Base-by-base conservation (phyloP, 2,113 vertebrate genomes). In the Catharus bicknelli region DNA sequence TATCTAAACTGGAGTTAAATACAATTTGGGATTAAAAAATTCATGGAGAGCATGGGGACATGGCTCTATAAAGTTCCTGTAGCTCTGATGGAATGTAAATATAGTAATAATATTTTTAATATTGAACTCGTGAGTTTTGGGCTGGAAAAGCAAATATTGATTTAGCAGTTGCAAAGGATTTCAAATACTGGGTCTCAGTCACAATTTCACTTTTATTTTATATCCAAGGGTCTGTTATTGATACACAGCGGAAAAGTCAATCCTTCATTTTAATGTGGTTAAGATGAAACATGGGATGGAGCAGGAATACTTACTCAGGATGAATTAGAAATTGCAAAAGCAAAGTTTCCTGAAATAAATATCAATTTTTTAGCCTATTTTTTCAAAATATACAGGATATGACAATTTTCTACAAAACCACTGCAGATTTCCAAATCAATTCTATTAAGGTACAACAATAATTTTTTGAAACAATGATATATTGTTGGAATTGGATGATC, bases 141-240 rank as follows among this genome's bases (percentile, higher is more conserved):
- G 18, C 58, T 83, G 63, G 51, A 76, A 83, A 88, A 90, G 75
- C 29, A 90, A 91, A 74, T 95, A 93, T 10, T 70, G 76, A 90
- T 81, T 93, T 75, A 77, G 38, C 59, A 80, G 53, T 94, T 84
- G 48, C 57, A 63, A 74, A 62, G 13, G 34, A 73, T 80, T 85
- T 91, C 4, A 90, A 95, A 68, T 54, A 50, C 26, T 3, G 2
- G 13, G 19, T 61, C 50, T 85, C 18, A 42, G 59, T 86, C 42
- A 79, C 34, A 63, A 23, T 54, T 83, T 90, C 34, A n/a, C 47
- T 19, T 75, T 53, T 84, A 61, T 75, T 88, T 92, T 84, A 54
- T 73, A 69, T 38, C 38, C 9, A 25, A 0, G 0, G 42, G 38
- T 64, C 20, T 94, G 22, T 57, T 75, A 27, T 19, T 81, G 64